Conservation (phyloP, 2,888 invertebrate genomes). For the Muschampia staudingeri region DNA sequence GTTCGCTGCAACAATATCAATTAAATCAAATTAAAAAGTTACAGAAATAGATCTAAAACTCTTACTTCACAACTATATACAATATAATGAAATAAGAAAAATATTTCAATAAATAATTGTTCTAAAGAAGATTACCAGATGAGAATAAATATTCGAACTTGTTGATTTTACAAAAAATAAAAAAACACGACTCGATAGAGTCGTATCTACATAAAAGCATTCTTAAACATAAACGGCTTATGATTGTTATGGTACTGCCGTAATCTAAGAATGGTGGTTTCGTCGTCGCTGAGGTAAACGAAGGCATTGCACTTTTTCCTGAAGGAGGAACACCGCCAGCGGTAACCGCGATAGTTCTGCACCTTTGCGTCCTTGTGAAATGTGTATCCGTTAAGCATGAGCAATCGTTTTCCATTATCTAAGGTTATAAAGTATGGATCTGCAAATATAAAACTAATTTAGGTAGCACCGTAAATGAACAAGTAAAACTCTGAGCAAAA, state of each 20-base stretch:
- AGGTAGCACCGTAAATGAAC: background rate
- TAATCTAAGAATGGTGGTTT: constrained; percentile 37
- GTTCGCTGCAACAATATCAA: too few relatives aligned
- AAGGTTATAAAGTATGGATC: constrained; percentile 62
- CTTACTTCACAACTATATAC: too few relatives aligned
- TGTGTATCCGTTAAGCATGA: constrained; percentile 48
- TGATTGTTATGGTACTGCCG: constrained; percentile 55
- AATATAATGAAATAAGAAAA: too few relatives aligned
- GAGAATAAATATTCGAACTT: background rate
- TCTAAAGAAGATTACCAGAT: too few relatives aligned
- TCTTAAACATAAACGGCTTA: constrained; percentile 56
- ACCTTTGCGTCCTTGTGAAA: constrained; percentile 57
- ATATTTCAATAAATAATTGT: too few relatives aligned
- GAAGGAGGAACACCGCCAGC: constrained; percentile 66
- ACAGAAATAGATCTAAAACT: too few relatives aligned
- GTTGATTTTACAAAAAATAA: background rate
- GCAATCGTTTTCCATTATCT: constrained; percentile 50
- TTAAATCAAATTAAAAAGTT: too few relatives aligned
- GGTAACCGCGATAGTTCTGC: constrained; percentile 62
- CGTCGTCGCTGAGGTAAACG: constrained; percentile 61
- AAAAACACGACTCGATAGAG: background rate
- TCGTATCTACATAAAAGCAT: constrained; percentile 35
- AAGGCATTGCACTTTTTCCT: constrained; percentile 68
- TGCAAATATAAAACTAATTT: constrained; percentile 49
- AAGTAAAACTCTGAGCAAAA: background rate